Evolutionary conservation across 92 coral and sea anemone species (phyloP).

Genomic region (Zoanthus sociatus): DNA sequence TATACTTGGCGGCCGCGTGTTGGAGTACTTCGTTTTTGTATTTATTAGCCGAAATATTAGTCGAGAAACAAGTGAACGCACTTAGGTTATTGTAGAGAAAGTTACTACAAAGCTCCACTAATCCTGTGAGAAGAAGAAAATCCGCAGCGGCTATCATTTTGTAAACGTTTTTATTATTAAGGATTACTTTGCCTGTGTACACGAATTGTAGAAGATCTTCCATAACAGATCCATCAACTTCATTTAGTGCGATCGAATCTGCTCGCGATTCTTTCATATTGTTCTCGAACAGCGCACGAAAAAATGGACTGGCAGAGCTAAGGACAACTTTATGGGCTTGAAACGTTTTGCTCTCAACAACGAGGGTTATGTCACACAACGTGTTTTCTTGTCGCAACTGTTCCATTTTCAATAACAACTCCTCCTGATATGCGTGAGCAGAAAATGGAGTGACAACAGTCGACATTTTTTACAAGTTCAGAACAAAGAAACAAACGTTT

Average conservation of each 20-base stretch:
- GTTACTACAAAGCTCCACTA: conserved; percentile 80
- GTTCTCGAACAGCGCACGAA: conserved; percentile 85
- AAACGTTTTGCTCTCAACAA: conserved; percentile 79
- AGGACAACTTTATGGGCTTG: conserved; percentile 87
- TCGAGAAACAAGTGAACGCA: conserved; percentile 84
- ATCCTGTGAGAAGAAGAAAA: conserved; percentile 73
- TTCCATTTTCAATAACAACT: conserved; percentile 69
- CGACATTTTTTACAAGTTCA: conserved; percentile 15
- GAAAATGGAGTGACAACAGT: conserved; percentile 2
- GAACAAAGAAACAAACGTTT: no score
- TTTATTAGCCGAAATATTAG: conserved; percentile 78
- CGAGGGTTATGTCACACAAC: conserved; percentile 83
- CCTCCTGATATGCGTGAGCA: conserved; percentile 60
- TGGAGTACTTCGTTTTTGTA: conserved; percentile 76
- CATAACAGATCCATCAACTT: conserved; percentile 70
- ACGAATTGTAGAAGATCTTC: conserved; percentile 86
- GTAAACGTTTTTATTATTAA: conserved; percentile 76
- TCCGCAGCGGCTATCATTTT: conserved; percentile 91
- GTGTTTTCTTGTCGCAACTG: conserved; percentile 78
- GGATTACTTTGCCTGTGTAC: conserved; percentile 82
- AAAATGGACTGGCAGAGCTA: conserved; percentile 85
- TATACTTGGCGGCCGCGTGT: conserved; percentile 73
- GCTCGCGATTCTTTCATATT: conserved; percentile 79
- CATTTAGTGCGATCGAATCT: conserved; percentile 49
- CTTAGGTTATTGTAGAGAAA: conserved; percentile 73